These are phyloP conservation scores for Bombus fervidus DNA, from an alignment of 1,140 invertebrate species.

Conservation along the genomic window DNA sequence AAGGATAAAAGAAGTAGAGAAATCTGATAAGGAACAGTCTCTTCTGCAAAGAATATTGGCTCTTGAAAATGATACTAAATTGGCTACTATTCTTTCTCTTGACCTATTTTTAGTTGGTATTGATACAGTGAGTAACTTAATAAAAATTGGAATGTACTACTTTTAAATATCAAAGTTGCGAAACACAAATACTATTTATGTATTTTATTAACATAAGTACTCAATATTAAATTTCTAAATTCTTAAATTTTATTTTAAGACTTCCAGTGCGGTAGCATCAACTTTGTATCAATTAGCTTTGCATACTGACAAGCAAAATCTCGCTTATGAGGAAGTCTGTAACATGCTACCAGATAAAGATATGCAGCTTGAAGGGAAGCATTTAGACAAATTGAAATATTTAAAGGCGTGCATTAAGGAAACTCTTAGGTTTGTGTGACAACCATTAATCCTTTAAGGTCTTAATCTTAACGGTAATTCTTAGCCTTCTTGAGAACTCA, in stretches of 20 bases:
- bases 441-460: not conserved
- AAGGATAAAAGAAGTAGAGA: slow-evolving; percentile 74
- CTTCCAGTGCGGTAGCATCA: slow-evolving; percentile 90
- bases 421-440: slow-evolving; percentile 87
- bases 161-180: not conserved
- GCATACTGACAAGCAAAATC: slow-evolving; percentile 89
- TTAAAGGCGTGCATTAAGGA: slow-evolving; percentile 95
- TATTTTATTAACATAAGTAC: not conserved
- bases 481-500: not conserved
- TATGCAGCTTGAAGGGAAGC: slow-evolving; percentile 84
- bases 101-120: slow-evolving; percentile 94
- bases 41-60: slow-evolving; percentile 86
- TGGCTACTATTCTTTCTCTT: slow-evolving; percentile 89
- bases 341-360: slow-evolving; percentile 83
- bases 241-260: slow-evolving; percentile 81
- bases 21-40: slow-evolving; percentile 83
- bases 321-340: slow-evolving; percentile 87
- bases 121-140: slow-evolving; percentile 87
- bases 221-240: not conserved
- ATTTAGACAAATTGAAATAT: slow-evolving; percentile 89
- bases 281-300: slow-evolving; percentile 91
- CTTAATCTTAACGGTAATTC: not conserved
- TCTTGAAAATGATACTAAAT: slow-evolving; percentile 85
- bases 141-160: not conserved
- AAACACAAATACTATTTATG: not conserved